Base-by-base conservation (phyloP, 1,140 invertebrate species). In the Drosophila nigrodunni region DNA sequence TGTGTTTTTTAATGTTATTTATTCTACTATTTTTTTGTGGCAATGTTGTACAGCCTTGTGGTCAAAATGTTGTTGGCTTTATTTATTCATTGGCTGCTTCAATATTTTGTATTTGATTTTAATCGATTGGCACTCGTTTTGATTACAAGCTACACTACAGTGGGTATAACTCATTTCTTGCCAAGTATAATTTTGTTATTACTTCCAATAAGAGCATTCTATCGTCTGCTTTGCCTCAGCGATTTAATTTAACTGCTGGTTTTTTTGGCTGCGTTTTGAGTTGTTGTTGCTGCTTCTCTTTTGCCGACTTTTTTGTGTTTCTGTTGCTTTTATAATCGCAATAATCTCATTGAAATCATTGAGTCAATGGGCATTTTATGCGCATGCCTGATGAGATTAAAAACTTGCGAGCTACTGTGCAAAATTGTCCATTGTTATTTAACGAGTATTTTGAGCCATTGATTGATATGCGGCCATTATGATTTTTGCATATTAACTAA, bases 291-390 rank as follows among this genome's bases (percentile, higher is more conserved):
- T 54, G 41, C 52, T 55, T 39, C 35, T 18, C 34, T 39, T 55
- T 15, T 18, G 10, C 6, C 41, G 8, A 21, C 41, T 21, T 41
- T 57, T 57, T 30, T 30, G 25, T 30, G 25, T 30, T 37, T 54
- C 13, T 35, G 49, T 58, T 47, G 35, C 58, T 54, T 60, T 61
- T 74, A 61, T 61, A 68, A 74, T 58, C 66, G 50, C 66, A 70
- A 70, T 74, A 74, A 74, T 74, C 72, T 50, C 66, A 74, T 70
- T 74, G 66, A 70, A 74, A 70, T 64, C 67, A 60, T 15, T 74
- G 66, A 54, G 59, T 30, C 70, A 75, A 71, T 75, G 67, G 54
- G 43, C 73, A 59, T 65, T 65, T 75, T 71, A 75, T 75, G 60
- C 67, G 67, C 54, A 71, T 75, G 73, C 73, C 60, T 65, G 54